Conservation (phyloP, 64 coral and sea anemone genomes). For the Acropora tenuis region DNA sequence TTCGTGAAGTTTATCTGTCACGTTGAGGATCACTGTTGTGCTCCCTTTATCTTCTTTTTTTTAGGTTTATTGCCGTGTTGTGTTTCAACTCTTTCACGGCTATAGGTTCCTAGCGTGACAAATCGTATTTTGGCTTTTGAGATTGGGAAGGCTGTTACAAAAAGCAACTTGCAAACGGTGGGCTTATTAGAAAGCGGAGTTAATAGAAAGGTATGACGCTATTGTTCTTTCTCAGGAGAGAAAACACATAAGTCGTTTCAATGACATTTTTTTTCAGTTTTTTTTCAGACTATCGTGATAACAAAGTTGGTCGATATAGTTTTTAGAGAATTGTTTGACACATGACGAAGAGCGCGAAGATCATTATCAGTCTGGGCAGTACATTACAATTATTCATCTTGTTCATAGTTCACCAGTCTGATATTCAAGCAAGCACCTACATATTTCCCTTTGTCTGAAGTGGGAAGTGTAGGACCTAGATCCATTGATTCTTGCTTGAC, state of each 20-base stretch:
- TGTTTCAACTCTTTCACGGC: no score
- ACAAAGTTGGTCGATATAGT: neutral
- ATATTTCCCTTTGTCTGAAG: slow-evolving; percentile 8
- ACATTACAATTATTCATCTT: slow-evolving; percentile 29
- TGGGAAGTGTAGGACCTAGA: slow-evolving; percentile 22
- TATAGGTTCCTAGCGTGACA: no score
- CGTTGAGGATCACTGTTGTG: no score
- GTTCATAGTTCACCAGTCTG: slow-evolving; percentile 9
- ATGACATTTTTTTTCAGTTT: slow-evolving; percentile 4
- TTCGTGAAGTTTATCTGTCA: no score
- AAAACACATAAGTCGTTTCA: slow-evolving; percentile 20
- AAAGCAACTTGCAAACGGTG: neutral
- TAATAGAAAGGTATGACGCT: neutral
- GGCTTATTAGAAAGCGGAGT: neutral
- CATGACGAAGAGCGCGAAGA: neutral
- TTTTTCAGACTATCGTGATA: slow-evolving; percentile 6
- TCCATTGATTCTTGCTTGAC: slow-evolving; percentile 8
- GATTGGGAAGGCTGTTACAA: neutral
- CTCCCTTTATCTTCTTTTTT: no score
- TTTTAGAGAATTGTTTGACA: slow-evolving; percentile 20
- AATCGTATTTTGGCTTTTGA: neutral
- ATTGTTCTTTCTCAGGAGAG: slow-evolving; percentile 21
- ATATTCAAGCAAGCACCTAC: slow-evolving; percentile 14
- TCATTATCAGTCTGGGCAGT: neutral
- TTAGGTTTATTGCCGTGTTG: no score